These are phyloP conservation scores for Triplophysa yarkandensis DNA, from an alignment of 2,797 vertebrate genomes.

Conservation along the genomic window DNA sequence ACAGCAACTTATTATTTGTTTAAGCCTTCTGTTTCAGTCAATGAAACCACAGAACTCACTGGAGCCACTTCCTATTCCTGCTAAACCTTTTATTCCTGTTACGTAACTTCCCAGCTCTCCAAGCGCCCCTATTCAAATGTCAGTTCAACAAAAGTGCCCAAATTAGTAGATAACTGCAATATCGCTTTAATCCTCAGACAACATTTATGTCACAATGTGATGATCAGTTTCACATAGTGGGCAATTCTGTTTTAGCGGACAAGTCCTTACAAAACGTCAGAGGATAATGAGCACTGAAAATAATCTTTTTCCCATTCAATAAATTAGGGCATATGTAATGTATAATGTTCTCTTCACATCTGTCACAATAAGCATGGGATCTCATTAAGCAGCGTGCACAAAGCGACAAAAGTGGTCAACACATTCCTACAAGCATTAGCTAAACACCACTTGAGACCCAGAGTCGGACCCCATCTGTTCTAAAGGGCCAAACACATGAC, in stretches of 20 bases:
- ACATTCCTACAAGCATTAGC: slow-evolving; percentile 52
- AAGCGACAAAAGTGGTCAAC: slow-evolving; percentile 51
- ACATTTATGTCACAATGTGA: slow-evolving; percentile 43
- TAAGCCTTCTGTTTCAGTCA: not conserved
- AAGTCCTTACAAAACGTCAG: not conserved
- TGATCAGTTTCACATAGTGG: slow-evolving; percentile 22
- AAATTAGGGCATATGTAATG: not conserved
- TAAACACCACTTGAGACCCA: slow-evolving; percentile 61
- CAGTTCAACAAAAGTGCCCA: slow-evolving; percentile 55
- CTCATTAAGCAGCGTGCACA: slow-evolving; percentile 28
- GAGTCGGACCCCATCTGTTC: slow-evolving; percentile 56
- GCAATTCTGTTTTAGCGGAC: slow-evolving; percentile 26
- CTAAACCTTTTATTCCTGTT: not conserved
- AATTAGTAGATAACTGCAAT: slow-evolving; percentile 28
- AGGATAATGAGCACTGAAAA: not conserved
- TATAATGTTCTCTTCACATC: slow-evolving; percentile 15
- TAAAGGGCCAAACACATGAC: slow-evolving; percentile 48
- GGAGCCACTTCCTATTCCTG: not conserved
- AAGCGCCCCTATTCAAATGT: slow-evolving; percentile 36
- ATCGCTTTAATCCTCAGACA: slow-evolving; percentile 39
- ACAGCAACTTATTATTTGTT: slow-evolving; percentile 5
- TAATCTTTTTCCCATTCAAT: not conserved
- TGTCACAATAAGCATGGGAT: slow-evolving; percentile 23
- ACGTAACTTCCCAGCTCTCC: not conserved
- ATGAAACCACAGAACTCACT: slow-evolving; percentile 18